Conservation (phyloP, 2,797 vertebrate genomes). For the Rhynchonycteris naso region DNA sequence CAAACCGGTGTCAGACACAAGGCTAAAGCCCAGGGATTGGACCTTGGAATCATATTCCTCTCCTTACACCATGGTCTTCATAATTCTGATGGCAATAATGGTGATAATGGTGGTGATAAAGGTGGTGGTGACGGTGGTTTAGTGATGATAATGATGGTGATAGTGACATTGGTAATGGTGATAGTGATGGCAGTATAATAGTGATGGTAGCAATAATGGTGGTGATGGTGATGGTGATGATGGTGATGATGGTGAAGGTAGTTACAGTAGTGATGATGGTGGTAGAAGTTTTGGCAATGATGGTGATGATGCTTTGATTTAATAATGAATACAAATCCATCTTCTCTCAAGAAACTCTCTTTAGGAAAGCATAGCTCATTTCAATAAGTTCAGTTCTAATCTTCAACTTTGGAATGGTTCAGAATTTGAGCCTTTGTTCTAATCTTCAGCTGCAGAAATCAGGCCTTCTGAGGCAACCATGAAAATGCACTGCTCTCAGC, state of each 20-base stretch:
- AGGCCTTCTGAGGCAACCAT: not conserved
- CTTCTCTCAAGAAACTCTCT: not conserved
- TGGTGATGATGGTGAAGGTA: not conserved
- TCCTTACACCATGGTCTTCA: not conserved
- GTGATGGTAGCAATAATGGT: too few relatives aligned
- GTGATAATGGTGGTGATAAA: too few relatives aligned
- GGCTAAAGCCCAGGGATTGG: not conserved
- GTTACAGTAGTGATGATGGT: not conserved
- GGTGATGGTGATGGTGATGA: rapidly evolving
- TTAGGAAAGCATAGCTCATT: not conserved
- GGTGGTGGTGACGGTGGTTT: too few relatives aligned
- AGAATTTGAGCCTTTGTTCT: not conserved
- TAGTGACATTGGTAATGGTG: not conserved
- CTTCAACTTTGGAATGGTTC: not conserved
- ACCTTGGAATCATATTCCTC: not conserved
- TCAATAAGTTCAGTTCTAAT: not conserved
- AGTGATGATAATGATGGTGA: too few relatives aligned
- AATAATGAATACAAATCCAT: not conserved
- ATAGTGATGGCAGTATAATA: too few relatives aligned
- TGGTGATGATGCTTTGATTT: not conserved
- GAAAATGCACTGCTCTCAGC: not conserved
- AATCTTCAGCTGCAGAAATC: not conserved
- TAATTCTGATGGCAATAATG: not conserved
- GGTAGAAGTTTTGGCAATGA: not conserved
- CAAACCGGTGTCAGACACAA: not conserved